phyloP scores from a whole-genome alignment of 1,140 invertebrate genomes.

The Aphelinus certus region DNA sequence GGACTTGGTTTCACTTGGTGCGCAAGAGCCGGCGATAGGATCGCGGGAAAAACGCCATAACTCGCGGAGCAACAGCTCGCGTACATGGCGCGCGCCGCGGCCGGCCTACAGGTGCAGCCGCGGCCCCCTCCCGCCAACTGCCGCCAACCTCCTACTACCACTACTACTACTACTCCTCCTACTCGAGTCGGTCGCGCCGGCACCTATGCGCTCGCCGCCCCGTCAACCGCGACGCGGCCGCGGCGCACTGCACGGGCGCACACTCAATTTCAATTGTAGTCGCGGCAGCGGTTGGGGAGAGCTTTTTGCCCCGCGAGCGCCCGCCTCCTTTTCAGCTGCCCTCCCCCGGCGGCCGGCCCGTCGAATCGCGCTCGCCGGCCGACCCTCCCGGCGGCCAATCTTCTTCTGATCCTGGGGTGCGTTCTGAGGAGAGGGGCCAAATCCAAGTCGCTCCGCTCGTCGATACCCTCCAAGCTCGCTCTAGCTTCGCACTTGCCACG shows the following conservation, averaged over 20 bases:
- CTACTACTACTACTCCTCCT: neutral
- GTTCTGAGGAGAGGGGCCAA: too few species aligned
- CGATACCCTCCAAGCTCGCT: too few species aligned
- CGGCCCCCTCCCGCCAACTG: constrained; percentile 44
- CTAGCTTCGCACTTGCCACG: too few species aligned
- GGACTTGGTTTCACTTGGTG: constrained; percentile 57
- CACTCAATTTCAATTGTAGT: constrained; percentile 57
- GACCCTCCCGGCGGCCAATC: too few species aligned
- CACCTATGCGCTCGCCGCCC: neutral
- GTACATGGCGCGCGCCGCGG: constrained; percentile 60
- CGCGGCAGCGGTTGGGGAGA: constrained; percentile 13
- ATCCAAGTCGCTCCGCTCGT: too few species aligned
- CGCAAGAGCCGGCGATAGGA: constrained; percentile 54
- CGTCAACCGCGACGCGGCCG: constrained; percentile 13
- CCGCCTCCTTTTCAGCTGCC: neutral
- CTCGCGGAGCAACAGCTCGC: constrained; percentile 45
- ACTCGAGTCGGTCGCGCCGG: too few species aligned
- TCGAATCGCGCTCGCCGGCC: neutral
- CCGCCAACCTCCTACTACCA: constrained; percentile 4
- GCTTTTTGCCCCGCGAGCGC: neutral
- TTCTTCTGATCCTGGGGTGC: too few species aligned
- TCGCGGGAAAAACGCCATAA: constrained; percentile 63
- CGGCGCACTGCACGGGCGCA: constrained; percentile 20
- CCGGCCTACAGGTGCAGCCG: constrained; percentile 55
- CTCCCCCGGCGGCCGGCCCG: neutral